Percentiles rank a stretch among this genome's conserved stretches.
These are phyloP conservation scores for Hydriomena furcata DNA, from an alignment of 2,888 invertebrate species.

Conservation along the genomic window DNA sequence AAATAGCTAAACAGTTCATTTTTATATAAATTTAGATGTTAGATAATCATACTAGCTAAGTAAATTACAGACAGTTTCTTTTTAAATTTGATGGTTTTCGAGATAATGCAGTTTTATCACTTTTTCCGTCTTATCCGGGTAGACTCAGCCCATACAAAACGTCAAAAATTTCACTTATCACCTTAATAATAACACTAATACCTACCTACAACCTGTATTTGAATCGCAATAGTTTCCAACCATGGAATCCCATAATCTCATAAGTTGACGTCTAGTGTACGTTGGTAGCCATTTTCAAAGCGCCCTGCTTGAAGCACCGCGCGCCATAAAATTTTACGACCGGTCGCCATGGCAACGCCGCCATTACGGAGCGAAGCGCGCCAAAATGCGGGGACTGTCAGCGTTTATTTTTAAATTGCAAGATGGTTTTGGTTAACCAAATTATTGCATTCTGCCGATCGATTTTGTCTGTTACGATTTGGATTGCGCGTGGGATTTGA, in stretches of 20 bases:
- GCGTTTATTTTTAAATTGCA: slow-evolving; percentile 35
- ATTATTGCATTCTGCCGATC: slow-evolving; percentile 24
- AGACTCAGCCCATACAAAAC: too few species aligned
- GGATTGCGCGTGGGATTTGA: slow-evolving; percentile 3
- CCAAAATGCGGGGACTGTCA: slow-evolving; percentile 41
- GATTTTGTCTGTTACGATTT: slow-evolving; percentile 15
- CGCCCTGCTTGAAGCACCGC: slow-evolving; percentile 49
- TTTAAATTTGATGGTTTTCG: too few species aligned
- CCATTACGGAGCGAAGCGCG: slow-evolving; percentile 59
- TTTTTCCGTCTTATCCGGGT: too few species aligned
- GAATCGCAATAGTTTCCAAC: slow-evolving; percentile 32
- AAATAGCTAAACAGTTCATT: too few species aligned
- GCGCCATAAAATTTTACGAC: slow-evolving; percentile 78
- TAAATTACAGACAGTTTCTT: too few species aligned
- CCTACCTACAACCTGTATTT: slow-evolving; percentile 4
- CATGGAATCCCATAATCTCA: slow-evolving; percentile 38
- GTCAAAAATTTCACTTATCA: too few species aligned
- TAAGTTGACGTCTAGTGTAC: slow-evolving; percentile 40
- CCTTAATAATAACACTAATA: too few species aligned
- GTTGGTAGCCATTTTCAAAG: slow-evolving; percentile 57
- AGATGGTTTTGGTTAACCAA: slow-evolving; percentile 26
- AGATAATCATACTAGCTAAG: too few species aligned
- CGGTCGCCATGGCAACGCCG: slow-evolving; percentile 68
- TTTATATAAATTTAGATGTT: too few species aligned
- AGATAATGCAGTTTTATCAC: too few species aligned